A percentile compares a stretch with the other conserved stretches of the same genome.
Evolutionary conservation across 2,888 invertebrate genomes (phyloP).

Genomic region (Seira sanloemensis): DNA sequence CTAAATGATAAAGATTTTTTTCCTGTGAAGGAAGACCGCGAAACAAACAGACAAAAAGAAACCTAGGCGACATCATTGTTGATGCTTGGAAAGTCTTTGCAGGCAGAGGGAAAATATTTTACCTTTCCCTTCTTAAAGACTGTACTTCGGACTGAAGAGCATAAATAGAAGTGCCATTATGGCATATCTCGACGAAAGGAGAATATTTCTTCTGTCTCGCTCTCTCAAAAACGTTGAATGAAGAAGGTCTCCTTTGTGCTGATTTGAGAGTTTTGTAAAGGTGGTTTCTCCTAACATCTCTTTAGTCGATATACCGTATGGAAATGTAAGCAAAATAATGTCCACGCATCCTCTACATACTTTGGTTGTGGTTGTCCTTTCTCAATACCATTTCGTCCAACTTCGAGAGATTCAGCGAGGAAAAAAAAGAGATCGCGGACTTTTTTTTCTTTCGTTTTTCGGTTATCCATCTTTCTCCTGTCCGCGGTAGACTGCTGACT

Average conservation of each 20-base stretch:
- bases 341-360: neutral
- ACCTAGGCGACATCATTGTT: neutral
- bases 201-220: neutral
- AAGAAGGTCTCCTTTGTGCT: neutral
- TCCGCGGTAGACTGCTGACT: constrained; percentile 59
- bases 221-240: neutral
- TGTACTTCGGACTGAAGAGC: too few relatives aligned
- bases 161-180: too few relatives aligned
- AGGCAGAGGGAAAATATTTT: neutral
- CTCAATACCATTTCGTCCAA: neutral
- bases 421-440: constrained; percentile 17
- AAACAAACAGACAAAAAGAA: constrained; percentile 15
- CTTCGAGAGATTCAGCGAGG: neutral
- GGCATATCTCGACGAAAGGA: neutral
- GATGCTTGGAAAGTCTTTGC: constrained; percentile 4
- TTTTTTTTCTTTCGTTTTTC: constrained; percentile 19
- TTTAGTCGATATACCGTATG: constrained; percentile 31
- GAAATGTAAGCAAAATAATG: constrained; percentile 46
- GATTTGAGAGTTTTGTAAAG: constrained; percentile 4
- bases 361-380: neutral
- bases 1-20: neutral
- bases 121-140: neutral
- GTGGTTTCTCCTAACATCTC: constrained; percentile 1
- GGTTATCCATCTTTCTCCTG: constrained; percentile 58
- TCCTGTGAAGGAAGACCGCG: constrained; percentile 13